Percentiles rank a stretch among this genome's conserved stretches.
Conservation (phyloP, 2,113 vertebrate genomes). For the Spea bombifrons region DNA sequence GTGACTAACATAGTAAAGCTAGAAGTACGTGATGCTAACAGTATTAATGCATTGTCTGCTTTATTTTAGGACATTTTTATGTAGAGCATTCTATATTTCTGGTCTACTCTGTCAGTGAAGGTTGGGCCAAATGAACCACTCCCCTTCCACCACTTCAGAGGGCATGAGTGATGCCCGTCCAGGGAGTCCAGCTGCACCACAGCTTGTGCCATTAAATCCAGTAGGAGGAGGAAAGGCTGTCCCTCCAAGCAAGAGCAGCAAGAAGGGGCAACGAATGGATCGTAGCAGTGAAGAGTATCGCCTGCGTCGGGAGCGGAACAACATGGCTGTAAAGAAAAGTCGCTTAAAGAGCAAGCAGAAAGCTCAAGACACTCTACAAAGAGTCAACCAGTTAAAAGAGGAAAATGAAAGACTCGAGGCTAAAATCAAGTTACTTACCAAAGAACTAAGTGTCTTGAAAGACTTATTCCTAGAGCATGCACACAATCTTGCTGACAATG, state of each 20-base stretch:
- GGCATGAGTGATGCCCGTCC: slow-evolving; percentile 49
- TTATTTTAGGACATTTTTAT: neutral
- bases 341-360: slow-evolving; percentile 97
- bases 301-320: slow-evolving; percentile 89
- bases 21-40: too few relatives aligned
- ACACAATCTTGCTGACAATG: slow-evolving; percentile 91
- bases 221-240: slow-evolving; percentile 80
- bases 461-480: slow-evolving; percentile 98
- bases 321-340: slow-evolving; percentile 98
- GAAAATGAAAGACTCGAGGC: slow-evolving; percentile 97
- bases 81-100: neutral
- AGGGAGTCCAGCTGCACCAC: slow-evolving; percentile 76
- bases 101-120: neutral
- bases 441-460: slow-evolving; percentile 96
- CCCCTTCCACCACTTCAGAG: slow-evolving; percentile 17
- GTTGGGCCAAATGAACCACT: slow-evolving; percentile 26
- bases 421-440: slow-evolving; percentile 96
- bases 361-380: slow-evolving; percentile 90
- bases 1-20: too few relatives aligned
- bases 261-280: slow-evolving; percentile 77
- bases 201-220: slow-evolving; percentile 74
- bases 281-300: slow-evolving; percentile 94
- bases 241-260: slow-evolving; percentile 79
- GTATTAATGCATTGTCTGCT: too few relatives aligned
- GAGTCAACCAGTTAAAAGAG: slow-evolving; percentile 96